Conservation (phyloP, 2,797 vertebrate species). For the Pteronotus mesoamericanus region DNA sequence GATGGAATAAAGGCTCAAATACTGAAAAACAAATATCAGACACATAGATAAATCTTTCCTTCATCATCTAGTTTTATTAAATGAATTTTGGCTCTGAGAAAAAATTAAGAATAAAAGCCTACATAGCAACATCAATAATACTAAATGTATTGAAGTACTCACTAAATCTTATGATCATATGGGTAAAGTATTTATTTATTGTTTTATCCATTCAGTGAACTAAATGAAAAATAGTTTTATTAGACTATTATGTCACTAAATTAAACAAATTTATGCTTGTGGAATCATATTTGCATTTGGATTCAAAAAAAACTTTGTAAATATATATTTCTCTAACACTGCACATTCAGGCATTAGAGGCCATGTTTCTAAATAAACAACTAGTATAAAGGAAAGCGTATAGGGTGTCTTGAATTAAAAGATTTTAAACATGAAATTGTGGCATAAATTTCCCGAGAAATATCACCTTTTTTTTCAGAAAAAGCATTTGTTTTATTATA, state of each 20-base stretch:
- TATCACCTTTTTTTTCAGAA: neutral
- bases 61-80: neutral
- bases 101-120: slow-evolving; percentile 48
- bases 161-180: slow-evolving; percentile 1
- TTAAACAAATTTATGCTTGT: slow-evolving; percentile 38
- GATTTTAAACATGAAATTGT: neutral
- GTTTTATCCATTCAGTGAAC: slow-evolving; percentile 5
- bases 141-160: neutral
- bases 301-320: slow-evolving; percentile 30
- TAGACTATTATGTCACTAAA: neutral
- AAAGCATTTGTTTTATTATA: neutral
- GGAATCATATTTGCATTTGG: neutral
- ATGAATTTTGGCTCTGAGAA: slow-evolving; percentile 31
- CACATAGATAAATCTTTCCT: neutral
- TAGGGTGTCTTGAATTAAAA: slow-evolving; percentile 6
- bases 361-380: neutral
- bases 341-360: neutral
- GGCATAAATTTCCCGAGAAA: neutral
- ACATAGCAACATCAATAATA: slow-evolving; percentile 28
- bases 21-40: neutral
- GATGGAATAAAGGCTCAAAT: neutral
- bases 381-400: neutral
- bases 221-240: slow-evolving; percentile 20
- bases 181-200: neutral
- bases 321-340: neutral